These are phyloP conservation scores for Eublepharis macularius DNA, from an alignment of 2,113 vertebrate genomes.

Conservation along the genomic window DNA sequence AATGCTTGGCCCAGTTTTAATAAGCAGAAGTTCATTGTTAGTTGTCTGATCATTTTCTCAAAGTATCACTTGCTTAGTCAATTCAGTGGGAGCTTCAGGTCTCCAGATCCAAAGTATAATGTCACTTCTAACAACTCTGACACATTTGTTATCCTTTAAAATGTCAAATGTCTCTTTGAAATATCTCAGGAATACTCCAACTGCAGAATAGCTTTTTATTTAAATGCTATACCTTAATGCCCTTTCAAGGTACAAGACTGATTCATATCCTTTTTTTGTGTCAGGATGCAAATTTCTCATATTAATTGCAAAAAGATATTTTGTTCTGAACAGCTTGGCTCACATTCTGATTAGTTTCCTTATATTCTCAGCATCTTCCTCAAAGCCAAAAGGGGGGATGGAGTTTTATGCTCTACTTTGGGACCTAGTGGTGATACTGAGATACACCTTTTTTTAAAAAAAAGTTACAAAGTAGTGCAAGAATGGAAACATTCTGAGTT, in stretches of 20 bases:
- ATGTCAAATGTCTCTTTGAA: conserved; percentile 20
- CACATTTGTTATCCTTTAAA: conserved; percentile 22
- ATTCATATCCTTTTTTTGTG: conserved; percentile 1
- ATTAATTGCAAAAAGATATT: conserved; percentile 6
- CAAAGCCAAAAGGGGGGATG: not conserved
- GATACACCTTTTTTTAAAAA: not conserved
- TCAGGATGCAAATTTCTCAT: conserved; percentile 11
- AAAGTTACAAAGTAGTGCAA: not conserved
- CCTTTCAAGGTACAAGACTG: conserved; percentile 13
- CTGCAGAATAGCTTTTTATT: not conserved
- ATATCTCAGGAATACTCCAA: conserved; percentile 7
- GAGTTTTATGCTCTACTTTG: not conserved
- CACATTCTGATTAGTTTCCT: not conserved
- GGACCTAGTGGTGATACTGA: too few species aligned
- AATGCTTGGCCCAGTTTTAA: not conserved
- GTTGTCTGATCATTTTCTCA: not conserved
- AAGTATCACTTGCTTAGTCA: conserved; percentile 5
- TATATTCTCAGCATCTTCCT: not conserved
- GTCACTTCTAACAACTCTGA: conserved; percentile 16
- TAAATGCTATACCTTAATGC: conserved; percentile 24
- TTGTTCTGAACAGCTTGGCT: not conserved
- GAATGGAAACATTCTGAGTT: not conserved
- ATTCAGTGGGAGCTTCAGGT: not conserved
- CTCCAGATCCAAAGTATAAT: conserved; percentile 14
- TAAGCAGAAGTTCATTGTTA: not conserved